Evolutionary conservation across 1,140 invertebrate genomes (phyloP).

Genomic region (Anadara kagoshimensis): DNA sequence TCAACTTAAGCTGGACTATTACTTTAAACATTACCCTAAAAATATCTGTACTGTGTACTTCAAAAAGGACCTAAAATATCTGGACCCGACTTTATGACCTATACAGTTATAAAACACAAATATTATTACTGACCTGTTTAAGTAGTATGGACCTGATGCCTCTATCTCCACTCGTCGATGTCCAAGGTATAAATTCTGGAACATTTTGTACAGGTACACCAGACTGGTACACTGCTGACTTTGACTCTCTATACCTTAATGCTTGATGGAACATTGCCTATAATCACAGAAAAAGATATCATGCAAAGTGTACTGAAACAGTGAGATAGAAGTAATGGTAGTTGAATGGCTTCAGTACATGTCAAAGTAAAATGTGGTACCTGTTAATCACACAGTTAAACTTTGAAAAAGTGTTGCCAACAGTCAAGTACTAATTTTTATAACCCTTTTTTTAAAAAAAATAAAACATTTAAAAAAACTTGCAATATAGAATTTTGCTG

Average conservation of each 20-base stretch:
- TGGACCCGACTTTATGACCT: too few relatives aligned
- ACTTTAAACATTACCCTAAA: too few relatives aligned
- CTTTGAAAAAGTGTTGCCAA: neutral
- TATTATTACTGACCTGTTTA: conserved; percentile 66
- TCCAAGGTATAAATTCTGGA: conserved; percentile 74
- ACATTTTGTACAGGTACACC: conserved; percentile 25
- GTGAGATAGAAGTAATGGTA: too few relatives aligned
- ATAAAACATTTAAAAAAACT: neutral
- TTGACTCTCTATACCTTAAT: conserved; percentile 60
- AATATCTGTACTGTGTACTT: too few relatives aligned
- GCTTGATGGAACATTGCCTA: conserved; percentile 68
- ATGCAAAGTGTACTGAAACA: too few relatives aligned
- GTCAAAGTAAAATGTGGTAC: too few relatives aligned
- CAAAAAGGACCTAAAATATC: too few relatives aligned
- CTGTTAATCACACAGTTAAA: too few relatives aligned
- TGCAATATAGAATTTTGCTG: neutral
- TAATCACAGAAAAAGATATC: conserved; percentile 5
- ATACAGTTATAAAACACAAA: too few relatives aligned
- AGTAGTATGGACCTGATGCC: conserved; percentile 70
- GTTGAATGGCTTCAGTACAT: too few relatives aligned
- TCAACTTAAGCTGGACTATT: too few relatives aligned
- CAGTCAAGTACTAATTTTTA: neutral
- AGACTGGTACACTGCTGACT: conserved; percentile 52
- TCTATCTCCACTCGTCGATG: conserved; percentile 64
- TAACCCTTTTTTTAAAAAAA: neutral